A percentile compares a stretch with the other conserved stretches of the same genome.
phyloP scores from a whole-genome alignment of 2,797 vertebrate species.

The Macropodus opercularis region DNA sequence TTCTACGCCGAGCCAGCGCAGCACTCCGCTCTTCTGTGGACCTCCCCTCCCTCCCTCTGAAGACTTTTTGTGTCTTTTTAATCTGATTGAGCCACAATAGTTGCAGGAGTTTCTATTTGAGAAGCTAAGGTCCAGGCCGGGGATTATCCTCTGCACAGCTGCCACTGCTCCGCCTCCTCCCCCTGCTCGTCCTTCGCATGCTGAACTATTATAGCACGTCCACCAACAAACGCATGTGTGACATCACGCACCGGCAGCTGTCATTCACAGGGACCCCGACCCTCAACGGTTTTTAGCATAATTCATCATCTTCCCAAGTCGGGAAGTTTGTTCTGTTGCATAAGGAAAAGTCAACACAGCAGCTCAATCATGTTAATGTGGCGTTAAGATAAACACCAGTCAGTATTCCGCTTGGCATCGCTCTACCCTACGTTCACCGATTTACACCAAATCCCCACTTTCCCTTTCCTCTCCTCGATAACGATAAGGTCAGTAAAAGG shows the following conservation, averaged over 20 bases:
- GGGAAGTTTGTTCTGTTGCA: too few species aligned
- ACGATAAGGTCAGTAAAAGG: not conserved
- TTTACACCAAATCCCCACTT: slow-evolving; percentile 5
- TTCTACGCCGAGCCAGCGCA: slow-evolving; percentile 29
- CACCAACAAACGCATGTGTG: slow-evolving; percentile 20
- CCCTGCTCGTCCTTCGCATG: slow-evolving; percentile 10
- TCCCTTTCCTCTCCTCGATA: slow-evolving; percentile 1
- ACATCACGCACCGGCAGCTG: slow-evolving; percentile 18
- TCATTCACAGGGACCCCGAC: slow-evolving; percentile 8
- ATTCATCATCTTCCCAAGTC: not conserved
- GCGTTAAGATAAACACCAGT: too few species aligned
- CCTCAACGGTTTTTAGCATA: not conserved
- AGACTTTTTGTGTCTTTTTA: slow-evolving; percentile 61
- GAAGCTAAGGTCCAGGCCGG: slow-evolving; percentile 51
- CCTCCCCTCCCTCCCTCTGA: slow-evolving; percentile 24
- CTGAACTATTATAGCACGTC: slow-evolving; percentile 45
- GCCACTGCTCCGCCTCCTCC: slow-evolving; percentile 47
- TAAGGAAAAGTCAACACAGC: too few species aligned
- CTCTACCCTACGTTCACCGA: too few species aligned
- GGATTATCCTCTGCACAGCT: slow-evolving; percentile 81
- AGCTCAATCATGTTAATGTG: too few species aligned
- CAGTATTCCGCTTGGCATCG: too few species aligned
- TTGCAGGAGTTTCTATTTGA: slow-evolving; percentile 67
- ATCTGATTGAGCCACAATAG: slow-evolving; percentile 76
- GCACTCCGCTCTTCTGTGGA: slow-evolving; percentile 45